Base-by-base conservation (phyloP, 2,888 invertebrate genomes). In the Serrognathus titanus region DNA sequence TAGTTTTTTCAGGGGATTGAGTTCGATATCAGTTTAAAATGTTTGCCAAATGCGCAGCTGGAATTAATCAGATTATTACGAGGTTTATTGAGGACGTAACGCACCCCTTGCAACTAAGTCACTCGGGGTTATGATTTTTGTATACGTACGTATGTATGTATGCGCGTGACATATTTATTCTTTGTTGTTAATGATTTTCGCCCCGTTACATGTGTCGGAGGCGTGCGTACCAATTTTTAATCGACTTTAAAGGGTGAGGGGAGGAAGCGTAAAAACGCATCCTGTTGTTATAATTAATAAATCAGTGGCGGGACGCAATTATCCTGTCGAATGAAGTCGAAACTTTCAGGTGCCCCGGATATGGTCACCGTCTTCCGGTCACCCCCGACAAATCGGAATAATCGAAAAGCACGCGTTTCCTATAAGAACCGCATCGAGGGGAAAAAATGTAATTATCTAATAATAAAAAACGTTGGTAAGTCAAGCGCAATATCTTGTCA, bases 1-100 rank as follows among this genome's bases (percentile, higher is more conserved):
- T 49, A 48, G 53, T 55, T 50, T 51, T 52, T 41, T n/a, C 13
- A 36, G 36, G 11, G 45, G n/a, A 8, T 37, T 13, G 16, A 38
- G 38, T 46, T 31, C 24, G 24, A 43, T 51, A 51, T 51, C 38
- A 51, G 68, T 71, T 70, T 71, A 69, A 69, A 70, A 66, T 74
- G 71, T 73, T 74, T 72, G 73, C 71, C 70, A 74, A 75, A 75
- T 72, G 75, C 75, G 69, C 75, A 74, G 74, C 75, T 74, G 74
- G 74, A 71, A 74, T 75, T 75, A 75, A 76, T 75, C 76, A 74
- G 75, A 75, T 76, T 75, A 74, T 72, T 73, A 70, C 68, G 68
- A 68, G 69, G 66, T 67, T 67, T 69, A 66, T 67, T 66, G 24
- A 31, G 69, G 61, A 54, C 55, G 50, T 20, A 16, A 16, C 36